These are phyloP conservation scores for Artemia sp. DNA, from an alignment of 2,888 invertebrate genomes.

Conservation along the genomic window DNA sequence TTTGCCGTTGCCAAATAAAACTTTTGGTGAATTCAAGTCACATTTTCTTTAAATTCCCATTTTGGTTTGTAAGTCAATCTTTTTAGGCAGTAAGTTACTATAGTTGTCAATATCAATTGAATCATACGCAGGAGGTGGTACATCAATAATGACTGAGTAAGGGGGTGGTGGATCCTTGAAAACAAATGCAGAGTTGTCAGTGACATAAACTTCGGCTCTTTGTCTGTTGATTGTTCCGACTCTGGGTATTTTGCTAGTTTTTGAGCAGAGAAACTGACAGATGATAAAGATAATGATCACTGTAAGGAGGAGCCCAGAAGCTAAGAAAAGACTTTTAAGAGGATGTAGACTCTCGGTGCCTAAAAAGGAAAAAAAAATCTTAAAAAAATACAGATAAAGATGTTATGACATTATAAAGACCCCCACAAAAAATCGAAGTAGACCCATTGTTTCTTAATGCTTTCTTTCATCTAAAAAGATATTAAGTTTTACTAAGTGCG, in stretches of 20 bases:
- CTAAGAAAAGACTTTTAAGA: background rate
- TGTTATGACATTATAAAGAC: too few relatives aligned
- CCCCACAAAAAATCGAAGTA: too few relatives aligned
- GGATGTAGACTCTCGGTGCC: background rate
- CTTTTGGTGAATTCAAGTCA: too few relatives aligned
- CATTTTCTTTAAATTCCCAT: too few relatives aligned
- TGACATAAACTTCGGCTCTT: background rate
- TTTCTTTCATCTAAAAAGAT: too few relatives aligned
- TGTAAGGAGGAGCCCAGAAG: background rate
- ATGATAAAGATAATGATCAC: background rate
- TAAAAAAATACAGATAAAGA: too few relatives aligned
- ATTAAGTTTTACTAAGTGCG: too few relatives aligned
- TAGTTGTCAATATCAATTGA: background rate
- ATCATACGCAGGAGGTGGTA: constrained; percentile 12
- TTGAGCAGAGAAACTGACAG: background rate
- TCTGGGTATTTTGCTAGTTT: background rate
- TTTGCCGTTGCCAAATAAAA: too few relatives aligned
- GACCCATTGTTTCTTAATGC: too few relatives aligned
- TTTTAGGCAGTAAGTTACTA: background rate
- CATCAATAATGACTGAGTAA: background rate
- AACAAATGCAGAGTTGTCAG: background rate
- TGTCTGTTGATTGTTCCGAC: background rate
- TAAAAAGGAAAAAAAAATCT: background rate
- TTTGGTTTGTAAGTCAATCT: background rate
- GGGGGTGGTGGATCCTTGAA: constrained; percentile 13